Base-by-base conservation (phyloP, 2,797 vertebrate species). In the Benthosema pterotum region DNA sequence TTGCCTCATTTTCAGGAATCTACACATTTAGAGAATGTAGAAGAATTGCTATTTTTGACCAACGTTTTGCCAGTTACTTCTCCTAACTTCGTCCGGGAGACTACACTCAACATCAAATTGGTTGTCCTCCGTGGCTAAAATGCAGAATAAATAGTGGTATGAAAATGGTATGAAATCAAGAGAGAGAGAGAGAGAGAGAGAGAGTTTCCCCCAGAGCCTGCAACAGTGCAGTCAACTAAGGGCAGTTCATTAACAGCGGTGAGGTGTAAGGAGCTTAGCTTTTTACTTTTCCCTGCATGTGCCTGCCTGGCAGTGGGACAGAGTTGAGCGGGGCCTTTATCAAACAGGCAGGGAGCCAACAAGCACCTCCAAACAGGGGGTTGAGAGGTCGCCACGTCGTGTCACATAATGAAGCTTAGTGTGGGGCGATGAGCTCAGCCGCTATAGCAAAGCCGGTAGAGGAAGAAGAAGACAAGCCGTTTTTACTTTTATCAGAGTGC, bases 171-270 rank as follows among this genome's bases (percentile, higher is more conserved):
- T n/a, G n/a, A n/a, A n/a, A n/a, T n/a, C n/a, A n/a, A 28, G 28
- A 32, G 28, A 32, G 28, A 32, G 28, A 18, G 13, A 19, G 38
- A 68, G 22, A 28, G 38, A 28, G 46, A 49, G 65, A 5, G 59
- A 67, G 79, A 79, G 79, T 73, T 72, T 47, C 70, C 57, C 57
- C 28, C 15, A 25, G 53, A 78, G 75, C 74, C 78, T 83, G 69
- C n/a, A n/a, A n/a, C n/a, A n/a, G n/a, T n/a, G n/a, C 72, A 77
- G 84, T 86, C 83, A 82, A 84, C 85, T 87, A 87, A 87, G 86
- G 82, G 84, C 85, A 84, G 82, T 87, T 85, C 85, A 87, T 91
- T 89, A 89, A 79, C 83, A 65, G 78, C 79, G 79, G 79, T 76
- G 80, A 77, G 64, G 63, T 52, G 79, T 82, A 57, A 88, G 87